Evolutionary conservation across 2,888 invertebrate species (phyloP), one percentile per base, ranked within the genome.

Genomic region (Drosophila hamatofila): DNA sequence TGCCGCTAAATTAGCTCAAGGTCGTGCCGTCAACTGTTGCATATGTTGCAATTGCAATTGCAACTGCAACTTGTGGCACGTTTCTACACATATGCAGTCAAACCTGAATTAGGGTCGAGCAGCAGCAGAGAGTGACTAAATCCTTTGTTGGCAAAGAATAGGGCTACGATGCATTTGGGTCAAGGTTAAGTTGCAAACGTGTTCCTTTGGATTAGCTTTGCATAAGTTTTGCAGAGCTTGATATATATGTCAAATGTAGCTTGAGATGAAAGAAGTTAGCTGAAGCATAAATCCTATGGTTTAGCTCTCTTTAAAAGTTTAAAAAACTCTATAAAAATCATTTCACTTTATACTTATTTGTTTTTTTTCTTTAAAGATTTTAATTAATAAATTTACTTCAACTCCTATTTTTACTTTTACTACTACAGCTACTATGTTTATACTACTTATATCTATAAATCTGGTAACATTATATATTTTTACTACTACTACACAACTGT

Each of bases 171-270:
- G 8, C 18, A 85, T 85, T 80, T 88, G 75, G 88, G 85, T 88
- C 85, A 85, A 85, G 85, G 85, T 80, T 66, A 88, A 63, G 59
- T 52, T 33, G 75, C 63, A 72, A 46, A 44, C 63, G 42, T 52
- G 16, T 30, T 46, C 41, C 6, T 16, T 54, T 14, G 56, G 18
- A 27, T 54, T 58, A 51, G 54, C 16, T 42, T 48, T 41, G 58
- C 46, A 59, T 51, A 56, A 30, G 56, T 68, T 61, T 48, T 59
- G 60, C 6, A 41, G 18, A 27, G 8, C 61, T 37, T 14, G 2
- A 23, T 39, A 46, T 59, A 64, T 80, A 42, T 77, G 83, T 69
- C 89, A 88, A 79, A 56, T 56, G 68, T n/a, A 18, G 23, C 33
- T 35, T 33, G 35, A 35, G 16, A 41, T 27, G 8, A 11, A 23